Conservation (phyloP, 1,140 invertebrate genomes). For the Drosophila eugracilis region DNA sequence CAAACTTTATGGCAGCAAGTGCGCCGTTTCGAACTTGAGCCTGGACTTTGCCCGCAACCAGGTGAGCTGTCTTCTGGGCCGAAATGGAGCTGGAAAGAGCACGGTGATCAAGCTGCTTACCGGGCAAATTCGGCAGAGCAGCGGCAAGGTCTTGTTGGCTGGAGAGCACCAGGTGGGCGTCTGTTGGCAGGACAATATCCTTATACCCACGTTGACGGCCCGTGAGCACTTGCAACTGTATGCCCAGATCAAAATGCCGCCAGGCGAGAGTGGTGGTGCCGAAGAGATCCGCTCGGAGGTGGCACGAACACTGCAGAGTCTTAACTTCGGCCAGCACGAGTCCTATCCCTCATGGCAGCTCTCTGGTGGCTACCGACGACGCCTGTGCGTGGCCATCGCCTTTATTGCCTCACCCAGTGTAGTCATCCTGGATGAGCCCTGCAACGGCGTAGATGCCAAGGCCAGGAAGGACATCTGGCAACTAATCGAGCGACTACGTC, state of each 20-base stretch:
- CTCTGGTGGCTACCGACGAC: conserved; percentile 87
- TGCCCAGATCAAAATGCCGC: conserved; percentile 85
- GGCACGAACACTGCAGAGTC: conserved; percentile 86
- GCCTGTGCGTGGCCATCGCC: conserved; percentile 88
- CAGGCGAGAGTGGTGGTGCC: conserved; percentile 10
- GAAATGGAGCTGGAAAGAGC: conserved; percentile 94
- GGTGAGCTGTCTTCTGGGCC: conserved; percentile 92
- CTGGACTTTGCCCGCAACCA: conserved; percentile 86
- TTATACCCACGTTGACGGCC: conserved; percentile 92
- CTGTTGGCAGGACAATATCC: conserved; percentile 93
- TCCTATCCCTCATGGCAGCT: conserved; percentile 86
- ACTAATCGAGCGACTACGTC: conserved; percentile 88
- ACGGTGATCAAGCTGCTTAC: conserved; percentile 91
- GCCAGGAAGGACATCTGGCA: conserved; percentile 91
- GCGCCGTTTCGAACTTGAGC: conserved; percentile 89
- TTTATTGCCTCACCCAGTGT: conserved; percentile 89
- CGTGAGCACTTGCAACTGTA: conserved; percentile 93
- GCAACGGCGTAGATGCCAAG: conserved; percentile 92
- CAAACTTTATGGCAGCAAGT: conserved; percentile 85
- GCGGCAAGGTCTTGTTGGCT: conserved; percentile 86
- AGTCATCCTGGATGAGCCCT: conserved; percentile 94
- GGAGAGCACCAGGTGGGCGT: conserved; percentile 88
- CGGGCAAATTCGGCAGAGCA: conserved; percentile 87
- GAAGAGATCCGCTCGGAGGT: conserved; percentile 47
- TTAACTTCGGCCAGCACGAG: conserved; percentile 86